A percentile compares a stretch with the other conserved stretches of the same genome.
Conservation (phyloP, 2,113 vertebrate species). For the Podiceps cristatus region DNA sequence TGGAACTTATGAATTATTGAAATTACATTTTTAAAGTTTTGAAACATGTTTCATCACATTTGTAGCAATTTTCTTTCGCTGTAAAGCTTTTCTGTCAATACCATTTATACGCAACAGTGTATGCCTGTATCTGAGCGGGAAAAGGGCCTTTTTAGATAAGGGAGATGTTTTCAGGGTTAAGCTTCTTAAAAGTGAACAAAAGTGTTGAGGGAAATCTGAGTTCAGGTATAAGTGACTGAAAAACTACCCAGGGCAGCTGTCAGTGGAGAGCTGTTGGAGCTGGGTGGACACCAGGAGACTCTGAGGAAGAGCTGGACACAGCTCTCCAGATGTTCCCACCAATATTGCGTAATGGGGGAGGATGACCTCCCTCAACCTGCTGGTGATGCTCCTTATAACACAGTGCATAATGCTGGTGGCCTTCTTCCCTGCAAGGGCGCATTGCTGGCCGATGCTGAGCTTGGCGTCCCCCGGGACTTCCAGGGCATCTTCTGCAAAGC, state of each 20-base stretch:
- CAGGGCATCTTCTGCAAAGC: not conserved
- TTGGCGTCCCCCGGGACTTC: not conserved
- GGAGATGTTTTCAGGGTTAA: not conserved
- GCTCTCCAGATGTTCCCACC: not conserved
- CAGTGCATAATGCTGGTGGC: not conserved
- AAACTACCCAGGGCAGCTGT: not conserved
- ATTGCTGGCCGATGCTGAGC: not conserved
- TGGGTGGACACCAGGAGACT: not conserved
- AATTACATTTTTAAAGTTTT: not conserved
- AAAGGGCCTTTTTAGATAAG: not conserved
- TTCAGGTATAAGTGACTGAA: not conserved
- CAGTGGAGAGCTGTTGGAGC: not conserved
- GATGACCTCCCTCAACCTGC: rapidly evolving
- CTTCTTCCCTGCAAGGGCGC: not conserved
- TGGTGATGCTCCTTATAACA: not conserved
- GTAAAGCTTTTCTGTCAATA: not conserved
- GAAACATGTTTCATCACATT: not conserved
- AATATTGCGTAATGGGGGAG: not conserved
- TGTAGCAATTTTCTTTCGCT: not conserved
- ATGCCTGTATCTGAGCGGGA: not conserved
- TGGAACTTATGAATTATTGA: not conserved
- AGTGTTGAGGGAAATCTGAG: not conserved
- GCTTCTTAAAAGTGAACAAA: not conserved
- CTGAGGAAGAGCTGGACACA: not conserved
- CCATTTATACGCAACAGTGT: not conserved